These are phyloP conservation scores for Subanguina moxae DNA, from an alignment of 1,140 invertebrate species.

Conservation along the genomic window DNA sequence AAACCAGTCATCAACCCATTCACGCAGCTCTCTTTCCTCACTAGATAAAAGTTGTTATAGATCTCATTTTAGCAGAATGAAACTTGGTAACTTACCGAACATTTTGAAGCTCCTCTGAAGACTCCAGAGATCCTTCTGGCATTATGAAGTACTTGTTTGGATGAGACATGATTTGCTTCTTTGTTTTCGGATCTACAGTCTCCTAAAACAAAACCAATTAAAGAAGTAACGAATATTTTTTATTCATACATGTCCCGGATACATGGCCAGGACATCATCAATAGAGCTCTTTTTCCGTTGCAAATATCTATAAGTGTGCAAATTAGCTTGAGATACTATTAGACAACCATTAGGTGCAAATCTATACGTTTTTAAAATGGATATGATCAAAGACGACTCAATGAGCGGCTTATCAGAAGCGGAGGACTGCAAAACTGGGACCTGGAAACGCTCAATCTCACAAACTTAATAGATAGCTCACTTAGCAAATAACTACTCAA, in stretches of 20 bases:
- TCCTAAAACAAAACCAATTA: not conserved
- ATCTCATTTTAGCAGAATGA: slow-evolving; percentile 2
- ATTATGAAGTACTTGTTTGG: slow-evolving; percentile 93
- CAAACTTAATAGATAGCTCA: not conserved
- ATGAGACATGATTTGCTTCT: slow-evolving; percentile 68
- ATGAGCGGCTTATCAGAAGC: slow-evolving; percentile 71
- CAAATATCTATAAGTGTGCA: slow-evolving; percentile 65
- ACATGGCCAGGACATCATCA: slow-evolving; percentile 73
- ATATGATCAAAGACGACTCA: slow-evolving; percentile 90
- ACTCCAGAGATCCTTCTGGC: slow-evolving; percentile 66
- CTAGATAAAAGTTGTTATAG: slow-evolving; percentile 65
- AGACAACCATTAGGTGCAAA: no score
- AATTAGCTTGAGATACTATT: no score
- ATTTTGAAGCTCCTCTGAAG: slow-evolving; percentile 8
- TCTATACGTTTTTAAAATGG: slow-evolving; percentile 70
- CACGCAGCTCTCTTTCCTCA: slow-evolving; percentile 85
- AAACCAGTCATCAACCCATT: slow-evolving; percentile 77
- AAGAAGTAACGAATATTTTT: no score
- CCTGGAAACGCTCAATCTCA: slow-evolving; percentile 31
- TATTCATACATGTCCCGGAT: slow-evolving; percentile 68
- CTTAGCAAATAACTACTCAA: not conserved
- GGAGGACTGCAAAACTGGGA: slow-evolving; percentile 44
- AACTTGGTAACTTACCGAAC: not conserved
- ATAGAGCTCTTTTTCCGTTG: slow-evolving; percentile 68
- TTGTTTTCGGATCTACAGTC: slow-evolving; percentile 64